Base-by-base conservation (phyloP, 2,888 invertebrate species). In the Heteromyza rotundicornis region DNA sequence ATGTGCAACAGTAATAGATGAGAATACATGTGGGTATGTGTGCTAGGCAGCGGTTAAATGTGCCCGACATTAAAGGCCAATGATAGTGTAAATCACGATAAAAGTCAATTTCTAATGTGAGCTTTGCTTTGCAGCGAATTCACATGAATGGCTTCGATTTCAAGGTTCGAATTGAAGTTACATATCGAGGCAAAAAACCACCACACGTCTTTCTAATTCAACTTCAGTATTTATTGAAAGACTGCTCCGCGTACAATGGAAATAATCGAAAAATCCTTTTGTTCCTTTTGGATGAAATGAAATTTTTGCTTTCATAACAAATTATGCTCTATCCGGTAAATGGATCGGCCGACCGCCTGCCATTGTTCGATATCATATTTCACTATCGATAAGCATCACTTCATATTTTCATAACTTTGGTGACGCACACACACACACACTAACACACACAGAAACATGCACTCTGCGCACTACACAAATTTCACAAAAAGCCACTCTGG, bases 311-410 rank as follows among this genome's bases (percentile, higher is more conserved):
- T 3, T 40, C 14, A n/a, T 40, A 40, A 40, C 40, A 40, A 40
- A 40, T 40, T 40, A 40, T 40, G 10, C 40, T 40, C n/a, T 40
- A 40, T 40, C 40, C n/a, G n/a, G 17, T 57, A 44, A 47, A 20
- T 16, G 44, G 32, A 22, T 56, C 24, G 47, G 49, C n/a, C n/a
- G n/a, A n/a, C n/a, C n/a, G n/a, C 49, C 40, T 55, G 55, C 54
- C 23, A 44, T 57, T 40, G 55, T 57, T 52, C 72, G 70, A 68
- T 67, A 70, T 76, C 74, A 78, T 77, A 75, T 77, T 75, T 79
- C 76, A 78, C 68, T 76, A 76, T 75, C 77, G 80, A 78, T 78
- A 78, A 78, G 75, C 78, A 79, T 78, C 78, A 79, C 75, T 75
- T 79, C 70, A 78, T 79, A 77, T 77, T 75, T 78, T 76, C 72